Evolutionary conservation across 2,888 invertebrate species (phyloP).

Genomic region (Metopia argyrocephala): DNA sequence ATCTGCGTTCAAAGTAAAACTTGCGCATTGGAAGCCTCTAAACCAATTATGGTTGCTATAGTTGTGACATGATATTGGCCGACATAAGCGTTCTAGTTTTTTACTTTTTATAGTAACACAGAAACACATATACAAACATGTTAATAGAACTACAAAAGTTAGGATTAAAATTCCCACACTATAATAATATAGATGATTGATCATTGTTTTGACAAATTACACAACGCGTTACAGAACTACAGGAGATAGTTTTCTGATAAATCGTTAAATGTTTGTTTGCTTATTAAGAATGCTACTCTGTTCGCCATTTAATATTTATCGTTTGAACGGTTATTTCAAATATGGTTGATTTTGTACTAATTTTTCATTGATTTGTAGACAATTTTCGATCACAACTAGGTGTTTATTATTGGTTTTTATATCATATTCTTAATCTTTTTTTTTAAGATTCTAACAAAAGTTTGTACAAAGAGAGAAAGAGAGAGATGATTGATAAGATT

Average conservation of each 20-base stretch:
- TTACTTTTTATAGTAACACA: conserved; percentile 26
- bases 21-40: conserved; percentile 12
- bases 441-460: neutral
- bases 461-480: neutral
- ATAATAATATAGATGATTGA: conserved; percentile 1
- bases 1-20: neutral
- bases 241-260: neutral
- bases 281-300: too few species aligned
- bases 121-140: conserved; percentile 37
- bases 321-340: conserved; percentile 16
- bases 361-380: conserved; percentile 36
- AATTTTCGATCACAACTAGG: neutral
- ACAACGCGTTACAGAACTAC: neutral
- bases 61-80: neutral
- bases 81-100: conserved; percentile 42
- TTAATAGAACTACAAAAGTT: conserved; percentile 15
- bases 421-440: neutral
- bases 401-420: neutral
- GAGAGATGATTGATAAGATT: too few species aligned
- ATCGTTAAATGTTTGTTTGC: neutral
- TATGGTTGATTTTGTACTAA: conserved; percentile 46
- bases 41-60: conserved; percentile 11
- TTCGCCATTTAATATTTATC: neutral
- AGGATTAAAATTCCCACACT: conserved; percentile 27
- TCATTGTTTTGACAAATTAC: conserved; percentile 12